Base-by-base conservation (phyloP, 2,888 invertebrate species). In the Agapostemon virescens region DNA sequence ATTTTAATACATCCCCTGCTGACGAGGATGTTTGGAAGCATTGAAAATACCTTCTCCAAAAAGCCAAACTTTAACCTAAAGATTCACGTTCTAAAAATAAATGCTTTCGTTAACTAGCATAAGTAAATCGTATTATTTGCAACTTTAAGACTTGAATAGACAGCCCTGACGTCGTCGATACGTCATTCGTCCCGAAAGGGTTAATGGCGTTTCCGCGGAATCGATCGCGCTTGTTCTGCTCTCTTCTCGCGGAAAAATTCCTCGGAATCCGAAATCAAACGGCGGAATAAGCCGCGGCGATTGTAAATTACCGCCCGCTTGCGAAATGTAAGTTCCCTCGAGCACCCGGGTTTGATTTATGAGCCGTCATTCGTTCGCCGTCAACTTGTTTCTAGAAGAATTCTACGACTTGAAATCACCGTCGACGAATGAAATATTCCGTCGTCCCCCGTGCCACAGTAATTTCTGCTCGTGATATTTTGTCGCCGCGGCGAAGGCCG, bases 361-460 rank as follows among this genome's bases (percentile, higher is more conserved):
- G 61, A 36, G 61, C 61, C 61, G 4, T n/a, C 61, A 9, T 58
- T 58, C 58, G 33, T 33, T 33, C n/a, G 9, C 6, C 61, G 61
- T 20, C 30, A 61, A 33, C n/a, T 61, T 61, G 36, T 61, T 61
- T 20, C 61, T 61, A 33, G 36, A 61, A 61, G 61, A 33, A 61
- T 61, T n/a, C 61, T 61, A 36, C 30, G 11, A n/a, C 61, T 61
- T 3, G 61, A 33, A 61, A 61, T 61, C 61, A 61, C 61, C 2
- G 61, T 61, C 36, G 61, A 61, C 61, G 61, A 36, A 61, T 20
- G 33, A 61, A 61, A 36, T 63, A 36, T 63, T 11, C n/a, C 63
- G 5, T 20, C 63, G n/a, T 0, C 0, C 15, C 15, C n/a, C 33
- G 9, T 9, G 36, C 20, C 11, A 11, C 61, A n/a, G 36, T 36